phyloP scores from a whole-genome alignment of 2,113 vertebrate genomes.

The Embiotoca jacksoni region DNA sequence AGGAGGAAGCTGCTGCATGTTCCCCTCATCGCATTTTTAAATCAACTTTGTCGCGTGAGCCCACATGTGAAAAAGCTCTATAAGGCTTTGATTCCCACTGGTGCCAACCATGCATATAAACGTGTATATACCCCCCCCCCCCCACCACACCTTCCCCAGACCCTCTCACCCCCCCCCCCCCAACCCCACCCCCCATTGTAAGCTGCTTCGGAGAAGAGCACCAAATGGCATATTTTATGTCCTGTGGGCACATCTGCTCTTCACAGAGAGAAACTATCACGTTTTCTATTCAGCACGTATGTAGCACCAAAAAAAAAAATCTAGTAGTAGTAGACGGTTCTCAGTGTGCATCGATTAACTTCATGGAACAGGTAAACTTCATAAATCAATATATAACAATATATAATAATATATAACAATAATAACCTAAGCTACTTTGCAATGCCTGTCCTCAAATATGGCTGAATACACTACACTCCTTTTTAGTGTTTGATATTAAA shows the following conservation, averaged over 20 bases:
- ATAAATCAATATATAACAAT: too few species aligned
- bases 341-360: too few species aligned
- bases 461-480: too few species aligned
- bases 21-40: neutral
- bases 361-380: too few species aligned
- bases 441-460: too few species aligned
- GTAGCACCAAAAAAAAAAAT: neutral
- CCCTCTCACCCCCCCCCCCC: too few species aligned
- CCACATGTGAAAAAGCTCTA: neutral
- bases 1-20: neutral
- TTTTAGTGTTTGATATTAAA: too few species aligned
- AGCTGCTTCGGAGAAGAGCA: neutral
- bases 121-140: neutral
- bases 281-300: constrained; percentile 22
- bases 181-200: neutral
- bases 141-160: too few species aligned
- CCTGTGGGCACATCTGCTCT: constrained; percentile 55
- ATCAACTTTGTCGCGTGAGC: neutral
- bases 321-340: too few species aligned
- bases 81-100: constrained; percentile 6
- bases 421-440: too few species aligned
- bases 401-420: too few species aligned
- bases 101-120: constrained; percentile 12
- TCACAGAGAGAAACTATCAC: neutral
- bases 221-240: constrained; percentile 51